These are phyloP conservation scores for Lasioglossum malachurum DNA, from an alignment of 2,888 invertebrate genomes.

Conservation along the genomic window DNA sequence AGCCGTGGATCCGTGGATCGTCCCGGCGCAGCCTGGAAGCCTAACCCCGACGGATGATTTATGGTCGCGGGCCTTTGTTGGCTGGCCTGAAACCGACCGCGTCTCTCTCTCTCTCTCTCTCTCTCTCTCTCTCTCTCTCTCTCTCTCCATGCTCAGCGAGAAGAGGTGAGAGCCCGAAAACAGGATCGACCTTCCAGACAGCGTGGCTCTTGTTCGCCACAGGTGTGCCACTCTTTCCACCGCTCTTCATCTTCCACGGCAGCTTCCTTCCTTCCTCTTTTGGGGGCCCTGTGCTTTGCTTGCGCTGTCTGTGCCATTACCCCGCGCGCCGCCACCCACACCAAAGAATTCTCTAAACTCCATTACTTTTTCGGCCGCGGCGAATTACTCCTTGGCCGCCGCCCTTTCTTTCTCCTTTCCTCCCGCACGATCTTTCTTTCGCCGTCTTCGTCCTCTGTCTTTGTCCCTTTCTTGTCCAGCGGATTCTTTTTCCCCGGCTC, in stretches of 20 bases:
- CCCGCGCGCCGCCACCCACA: slow-evolving; percentile 48
- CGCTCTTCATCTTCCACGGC: slow-evolving; percentile 47
- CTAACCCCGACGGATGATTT: slow-evolving; percentile 49
- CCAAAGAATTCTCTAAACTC: slow-evolving; percentile 62
- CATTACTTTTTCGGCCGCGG: slow-evolving; percentile 69
- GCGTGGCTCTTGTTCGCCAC: slow-evolving; percentile 73
- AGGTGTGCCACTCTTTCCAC: slow-evolving; percentile 65
- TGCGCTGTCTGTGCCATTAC: slow-evolving; percentile 42
- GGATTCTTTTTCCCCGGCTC: background rate
- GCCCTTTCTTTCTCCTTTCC: slow-evolving; percentile 16
- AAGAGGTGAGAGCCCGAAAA: slow-evolving; percentile 52
- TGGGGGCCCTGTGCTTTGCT: slow-evolving; percentile 1
- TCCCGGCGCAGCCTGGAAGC: slow-evolving; percentile 52
- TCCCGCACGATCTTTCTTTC: background rate
- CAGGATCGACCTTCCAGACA: slow-evolving; percentile 73
- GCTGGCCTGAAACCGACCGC: slow-evolving; percentile 48
- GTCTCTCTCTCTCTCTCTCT: background rate
- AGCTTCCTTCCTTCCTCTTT: slow-evolving; percentile 59
- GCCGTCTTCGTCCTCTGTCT: background rate
- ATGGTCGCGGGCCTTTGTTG: slow-evolving; percentile 60
- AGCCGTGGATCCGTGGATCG: slow-evolving; percentile 19
- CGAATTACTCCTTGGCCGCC: slow-evolving; percentile 55
- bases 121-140: no score
- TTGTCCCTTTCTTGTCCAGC: background rate
- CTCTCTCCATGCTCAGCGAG: background rate